Evolutionary conservation across 2,113 vertebrate genomes (phyloP), one percentile per base, ranked within the genome.

Genomic region (Phylloscopus trochilus): DNA sequence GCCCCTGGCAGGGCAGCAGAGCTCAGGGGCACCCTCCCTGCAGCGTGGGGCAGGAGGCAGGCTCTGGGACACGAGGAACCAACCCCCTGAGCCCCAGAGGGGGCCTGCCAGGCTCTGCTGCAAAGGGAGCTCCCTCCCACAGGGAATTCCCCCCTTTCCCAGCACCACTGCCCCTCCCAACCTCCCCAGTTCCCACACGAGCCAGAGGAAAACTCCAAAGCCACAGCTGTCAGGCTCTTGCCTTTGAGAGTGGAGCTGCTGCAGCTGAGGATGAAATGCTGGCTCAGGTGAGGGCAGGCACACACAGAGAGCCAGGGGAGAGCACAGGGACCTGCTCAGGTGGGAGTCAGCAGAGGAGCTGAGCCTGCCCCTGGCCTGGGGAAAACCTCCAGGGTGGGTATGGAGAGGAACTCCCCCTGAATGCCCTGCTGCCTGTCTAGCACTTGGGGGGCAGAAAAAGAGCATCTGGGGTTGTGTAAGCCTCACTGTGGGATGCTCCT

Each of bases 391-490:
- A 2, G 1, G 13, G 7, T 17, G 62, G 60, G 28, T 1, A 10
- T 1, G 5, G 35, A 24, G 27, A 47, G 56, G 19, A 73, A 2
- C 11, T 7, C 17, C 4, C 9, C 37, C 69, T 13, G 22, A 49
- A 5, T 0, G 1, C 58, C 30, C 15, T 26, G 20, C 46, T 47
- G 80, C 3, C 14, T 10, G 18, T 8, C 8, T 0, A 6, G 47
- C 35, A n/a, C 46, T 18, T 52, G 15, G 26, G 37, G 18, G 10
- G 67, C 30, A 41, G 73, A 27, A 37, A 37, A 18, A 5, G 3
- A n/a, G 22, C 21, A 7, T 24, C 7, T 12, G 85, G 56, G 44
- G 11, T 1, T 7, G 22, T 22, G 55, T 2, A 22, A 58, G 37
- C 28, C 73, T 84, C 28, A 2, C 26, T 16, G 3, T 6, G 49